A percentile compares a stretch with the other conserved stretches of the same genome.
Evolutionary conservation across 2,797 vertebrate genomes (phyloP).

Genomic region (Sebastes kiyomatsui): DNA sequence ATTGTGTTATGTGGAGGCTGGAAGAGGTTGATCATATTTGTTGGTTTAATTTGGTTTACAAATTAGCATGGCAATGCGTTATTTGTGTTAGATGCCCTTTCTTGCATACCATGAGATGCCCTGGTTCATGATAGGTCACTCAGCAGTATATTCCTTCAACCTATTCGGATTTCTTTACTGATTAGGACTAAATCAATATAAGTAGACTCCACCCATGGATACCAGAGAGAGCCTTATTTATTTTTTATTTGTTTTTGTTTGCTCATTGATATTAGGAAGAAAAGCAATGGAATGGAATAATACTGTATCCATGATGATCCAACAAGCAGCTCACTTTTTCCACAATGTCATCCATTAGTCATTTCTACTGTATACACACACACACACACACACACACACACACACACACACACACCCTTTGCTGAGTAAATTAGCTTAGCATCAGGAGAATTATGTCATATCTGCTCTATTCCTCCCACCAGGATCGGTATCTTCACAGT

Average conservation of each 20-base stretch:
- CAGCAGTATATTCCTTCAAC: neutral
- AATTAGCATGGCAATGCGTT: neutral
- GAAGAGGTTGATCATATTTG: neutral
- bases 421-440: constrained; percentile 45
- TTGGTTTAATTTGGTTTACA: neutral
- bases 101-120: neutral
- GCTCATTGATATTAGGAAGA: constrained; percentile 22
- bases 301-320: constrained; percentile 9
- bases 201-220: constrained; percentile 10
- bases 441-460: constrained; percentile 52
- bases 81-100: neutral
- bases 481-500: constrained; percentile 38
- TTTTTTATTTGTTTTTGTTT: constrained; percentile 35
- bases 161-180: neutral
- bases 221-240: neutral
- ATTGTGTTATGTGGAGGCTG: neutral
- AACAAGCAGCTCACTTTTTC: constrained; percentile 57
- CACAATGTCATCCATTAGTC: constrained; percentile 49
- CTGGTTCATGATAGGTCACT: neutral
- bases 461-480: constrained; percentile 42
- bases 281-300: constrained; percentile 7
- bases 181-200: neutral
- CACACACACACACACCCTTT: neutral
- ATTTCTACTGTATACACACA: constrained; percentile 19
- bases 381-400: neutral